Base-by-base conservation (phyloP, 2,797 vertebrate species). In the Caiman crocodilus region DNA sequence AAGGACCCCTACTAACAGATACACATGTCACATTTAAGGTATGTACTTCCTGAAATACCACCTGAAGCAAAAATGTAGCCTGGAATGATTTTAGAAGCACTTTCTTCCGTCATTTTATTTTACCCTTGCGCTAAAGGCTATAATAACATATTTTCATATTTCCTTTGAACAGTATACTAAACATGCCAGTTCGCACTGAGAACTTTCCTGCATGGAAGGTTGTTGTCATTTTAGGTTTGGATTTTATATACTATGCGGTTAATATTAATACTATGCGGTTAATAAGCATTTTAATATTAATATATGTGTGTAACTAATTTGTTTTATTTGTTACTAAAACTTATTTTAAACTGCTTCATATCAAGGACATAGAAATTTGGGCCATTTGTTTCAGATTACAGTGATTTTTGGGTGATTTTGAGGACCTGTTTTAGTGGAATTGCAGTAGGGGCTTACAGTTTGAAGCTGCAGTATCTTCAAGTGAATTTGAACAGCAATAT, bases 1-100 rank as follows among this genome's bases (percentile, higher is more conserved):
- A 99, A 97, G 99, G 99, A 71, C 99, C 99, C 5, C 98, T 99
- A 82, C 99, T 99, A 81, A 99, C 99, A 84, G 99, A 99, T 96
- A 99, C 99, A 82, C 99, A 99, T 30, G 99, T 99, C 81, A 98
- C 98, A 58, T 99, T 99, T 96, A 99, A 99, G 98, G 99, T 99
- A 89, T 76, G 85, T 84, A 26, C 32, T 35, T 71, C 81, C 76
- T n/a, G 58, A 80, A 85, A 26, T 76, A 69, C 76, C 82, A 86
- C 75, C 64, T 14, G 89, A 85, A 89, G 30, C 35, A 82, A 87
- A 89, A 17, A 78, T 56, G 11, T 56, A 88, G 79, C 17, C 3
- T 28, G 50, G 60, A 73, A 90, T n/a, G 15, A 85, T 20, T 64
- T 77, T 35, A 76, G n/a, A 79, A 2, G 14, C 25, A 12, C 58